A percentile compares a stretch with the other conserved stretches of the same genome.
phyloP scores from a whole-genome alignment of 2,797 vertebrate species.

The Sphenopsis melanotis region DNA sequence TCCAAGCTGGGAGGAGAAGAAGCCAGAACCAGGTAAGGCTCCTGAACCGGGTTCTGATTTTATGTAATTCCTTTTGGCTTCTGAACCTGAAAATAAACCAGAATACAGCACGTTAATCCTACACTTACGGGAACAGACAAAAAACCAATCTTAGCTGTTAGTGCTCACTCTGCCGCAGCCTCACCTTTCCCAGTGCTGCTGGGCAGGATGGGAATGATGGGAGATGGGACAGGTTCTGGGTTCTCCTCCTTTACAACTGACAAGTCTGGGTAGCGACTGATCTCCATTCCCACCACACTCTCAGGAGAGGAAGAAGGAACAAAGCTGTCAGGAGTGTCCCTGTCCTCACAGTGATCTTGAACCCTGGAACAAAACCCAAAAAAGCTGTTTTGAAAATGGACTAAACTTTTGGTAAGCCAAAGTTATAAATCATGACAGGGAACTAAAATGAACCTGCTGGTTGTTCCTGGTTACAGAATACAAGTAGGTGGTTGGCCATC shows the following conservation, averaged over 20 bases:
- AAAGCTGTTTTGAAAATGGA: not conserved
- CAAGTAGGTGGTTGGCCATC: not conserved
- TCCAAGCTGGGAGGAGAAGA: constrained; percentile 86
- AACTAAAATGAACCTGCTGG: not conserved
- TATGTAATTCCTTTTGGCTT: constrained; percentile 86
- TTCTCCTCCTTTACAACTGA: constrained; percentile 92
- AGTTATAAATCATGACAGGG: not conserved
- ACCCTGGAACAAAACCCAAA: constrained; percentile 71
- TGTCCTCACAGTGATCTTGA: constrained; percentile 90
- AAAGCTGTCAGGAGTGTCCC: constrained; percentile 96
- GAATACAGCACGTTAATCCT: not conserved
- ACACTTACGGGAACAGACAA: not conserved
- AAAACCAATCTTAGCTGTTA: too few relatives aligned
- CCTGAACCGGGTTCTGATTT: constrained; percentile 85
- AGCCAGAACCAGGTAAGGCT: constrained; percentile 71
- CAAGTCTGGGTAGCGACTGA: constrained; percentile 93
- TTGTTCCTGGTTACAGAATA: not conserved
- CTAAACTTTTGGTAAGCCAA: not conserved
- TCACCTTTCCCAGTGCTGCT: constrained; percentile 89
- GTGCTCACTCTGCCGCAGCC: not conserved
- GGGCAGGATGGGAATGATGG: constrained; percentile 94
- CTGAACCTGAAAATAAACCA: constrained; percentile 75
- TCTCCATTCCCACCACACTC: constrained; percentile 93
- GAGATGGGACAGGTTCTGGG: constrained; percentile 88
- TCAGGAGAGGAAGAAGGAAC: constrained; percentile 98